Evolutionary conservation across 2,888 invertebrate genomes (phyloP), one percentile per base, ranked within the genome.

Genomic region (Tachina fera): DNA sequence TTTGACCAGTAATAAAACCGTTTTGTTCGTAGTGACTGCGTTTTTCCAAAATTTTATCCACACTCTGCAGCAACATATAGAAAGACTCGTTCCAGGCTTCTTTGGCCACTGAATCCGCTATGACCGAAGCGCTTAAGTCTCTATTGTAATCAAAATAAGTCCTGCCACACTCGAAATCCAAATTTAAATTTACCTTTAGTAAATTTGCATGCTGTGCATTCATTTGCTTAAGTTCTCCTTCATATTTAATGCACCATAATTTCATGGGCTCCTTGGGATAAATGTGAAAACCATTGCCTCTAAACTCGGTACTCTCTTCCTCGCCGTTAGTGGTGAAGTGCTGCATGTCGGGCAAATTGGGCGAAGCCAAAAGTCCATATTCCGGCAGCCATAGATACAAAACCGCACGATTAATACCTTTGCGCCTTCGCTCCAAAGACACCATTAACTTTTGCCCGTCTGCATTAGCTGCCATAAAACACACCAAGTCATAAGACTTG

Each of bases 21-120:
- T 96, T 96, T 92, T 97, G 97, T 89, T 97, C 97, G 91, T 97
- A 97, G 90, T 97, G 97, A 0, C 95, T 95, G 90, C 97, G 97
- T 39, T 88, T 90, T 39, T 89, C 90, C 13, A 92, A 77, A 43
- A 91, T 89, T 60, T 88, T 88, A 80, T 92, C 93, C 90, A 97
- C 95, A 93, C 94, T 93, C 95, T 95, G 49, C 95, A 94, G 41
- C 93, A 93, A 76, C 95, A 92, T 89, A 95, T 91, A 97, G 91
- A 96, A 96, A 72, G 94, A 91, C 74, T 94, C 93, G 74, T 94
- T 94, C 97, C 97, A 97, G 0, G 94, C 93, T 91, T 97, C 96
- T 68, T 94, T 93, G 0, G 97, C 96, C 51, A 97, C 95, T 3
- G 96, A 95, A 86, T 95, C 94, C 61, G 96, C 96, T 89, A 97